Evolutionary conservation across 2,888 invertebrate genomes (phyloP), one percentile per base, ranked within the genome.

Genomic region (Anodontia alba): DNA sequence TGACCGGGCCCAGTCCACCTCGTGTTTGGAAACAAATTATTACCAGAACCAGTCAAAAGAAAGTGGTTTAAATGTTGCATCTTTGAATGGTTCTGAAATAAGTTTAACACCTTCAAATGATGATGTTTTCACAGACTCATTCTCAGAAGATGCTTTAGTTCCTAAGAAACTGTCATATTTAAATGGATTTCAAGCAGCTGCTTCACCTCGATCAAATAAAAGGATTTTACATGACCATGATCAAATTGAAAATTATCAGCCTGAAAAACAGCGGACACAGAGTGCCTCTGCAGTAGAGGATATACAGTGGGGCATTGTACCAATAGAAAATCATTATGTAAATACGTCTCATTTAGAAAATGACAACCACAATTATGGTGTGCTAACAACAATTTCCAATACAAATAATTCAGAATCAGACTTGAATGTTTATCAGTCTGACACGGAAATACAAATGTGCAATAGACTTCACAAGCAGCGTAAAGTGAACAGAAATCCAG

Each of bases 221-320:
- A 46, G 57, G 20, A 54, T 23, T 26, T 23, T 66, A 38, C 36
- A 66, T 29, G 66, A 70, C 15, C 62, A 66, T 36, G 78, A 77
- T 54, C 38, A 66, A 26, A 42, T 71, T 3, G 77, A 72, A 20
- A 36, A 69, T 42, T 73, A 75, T 54, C 57, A 71, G 23, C 69
- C 66, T 2, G 86, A 87, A 43, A 87, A 87, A 49, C 79, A 81
- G 33, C 80, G 90, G 33, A 90, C 89, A 31, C 88, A 90, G 43
- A 91, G 90, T 86, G 88, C 90, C 0, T 91, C 91, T 2, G 90
- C 89, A 17, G 86, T 90, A 15, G 91, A 91, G 57, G 90, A 91
- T 46, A 78, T 87, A 10, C 69, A 87, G 8, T 71, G 78, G 62
- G 77, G 84, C 78, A 78, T 80, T 10, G 72, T 62, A 0, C 79